Evolutionary conservation across 2,888 invertebrate genomes (phyloP).

Genomic region (Ephialtes manifestator): DNA sequence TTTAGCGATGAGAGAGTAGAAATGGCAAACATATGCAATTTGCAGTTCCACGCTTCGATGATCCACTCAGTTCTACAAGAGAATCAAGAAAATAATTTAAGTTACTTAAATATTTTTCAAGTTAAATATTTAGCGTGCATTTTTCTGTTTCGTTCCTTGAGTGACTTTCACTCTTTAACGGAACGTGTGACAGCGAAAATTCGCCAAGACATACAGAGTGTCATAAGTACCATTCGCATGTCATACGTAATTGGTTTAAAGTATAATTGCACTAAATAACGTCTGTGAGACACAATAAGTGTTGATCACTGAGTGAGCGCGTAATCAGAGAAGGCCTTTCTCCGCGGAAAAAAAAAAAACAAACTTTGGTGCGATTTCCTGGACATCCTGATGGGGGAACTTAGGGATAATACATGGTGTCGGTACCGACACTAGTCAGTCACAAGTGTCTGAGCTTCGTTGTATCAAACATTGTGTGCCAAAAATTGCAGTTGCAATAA

Average conservation of each 20-base stretch:
- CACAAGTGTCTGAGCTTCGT: constrained; percentile 63
- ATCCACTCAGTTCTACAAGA: constrained; percentile 75
- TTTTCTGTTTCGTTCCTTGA: not conserved
- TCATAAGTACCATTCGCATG: constrained; percentile 25
- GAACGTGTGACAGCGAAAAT: constrained; percentile 15
- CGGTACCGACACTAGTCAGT: constrained; percentile 21
- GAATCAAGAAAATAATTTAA: constrained; percentile 79
- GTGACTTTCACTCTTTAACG: constrained; percentile 62
- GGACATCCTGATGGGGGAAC: constrained; percentile 59
- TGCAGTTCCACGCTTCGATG: constrained; percentile 26
- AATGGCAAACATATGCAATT: constrained; percentile 14
- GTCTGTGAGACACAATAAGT: constrained; percentile 29
- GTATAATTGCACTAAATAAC: constrained; percentile 53
- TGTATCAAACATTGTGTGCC: constrained; percentile 32
- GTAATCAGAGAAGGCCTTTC: constrained; percentile 57
- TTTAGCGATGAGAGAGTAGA: not conserved
- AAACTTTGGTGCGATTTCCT: constrained; percentile 48
- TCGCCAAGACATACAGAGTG: constrained; percentile 10
- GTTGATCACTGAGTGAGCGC: constrained; percentile 51
- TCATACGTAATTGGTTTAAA: constrained; percentile 31
- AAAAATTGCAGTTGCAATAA: not conserved
- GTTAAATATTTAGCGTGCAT: not conserved
- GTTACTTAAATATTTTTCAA: constrained; percentile 57
- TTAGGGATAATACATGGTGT: constrained; percentile 57
- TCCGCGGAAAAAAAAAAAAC: constrained; percentile 40